Evolutionary conservation across 1,140 invertebrate species (phyloP).

Genomic region (Phortica variegata): DNA sequence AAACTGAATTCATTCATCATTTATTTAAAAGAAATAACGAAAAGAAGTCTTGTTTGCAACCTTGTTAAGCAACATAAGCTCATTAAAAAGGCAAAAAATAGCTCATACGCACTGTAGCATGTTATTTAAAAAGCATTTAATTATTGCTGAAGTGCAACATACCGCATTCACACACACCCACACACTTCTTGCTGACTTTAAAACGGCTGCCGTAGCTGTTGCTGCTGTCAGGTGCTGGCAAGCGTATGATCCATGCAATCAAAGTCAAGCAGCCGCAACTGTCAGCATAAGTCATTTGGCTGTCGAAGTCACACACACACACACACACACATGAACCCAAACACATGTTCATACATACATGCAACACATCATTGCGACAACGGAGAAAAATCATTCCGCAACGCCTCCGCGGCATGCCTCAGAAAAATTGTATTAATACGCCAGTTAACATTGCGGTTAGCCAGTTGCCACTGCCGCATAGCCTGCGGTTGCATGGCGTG

Average conservation of each 20-base stretch:
- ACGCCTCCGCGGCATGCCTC: no score
- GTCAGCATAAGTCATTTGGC: constrained; percentile 26
- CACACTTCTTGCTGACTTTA: background rate
- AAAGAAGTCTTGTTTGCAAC: no score
- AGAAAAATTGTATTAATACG: constrained; percentile 44
- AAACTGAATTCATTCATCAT: no score
- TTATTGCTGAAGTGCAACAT: constrained; percentile 27
- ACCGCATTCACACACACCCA: constrained; percentile 8
- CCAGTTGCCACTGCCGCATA: constrained; percentile 22
- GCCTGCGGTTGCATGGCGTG: constrained; percentile 16
- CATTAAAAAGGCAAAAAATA: no score
- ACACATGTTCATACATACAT: no score
- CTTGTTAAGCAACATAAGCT: no score
- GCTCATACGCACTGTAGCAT: constrained; percentile 17
- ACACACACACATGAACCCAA: background rate
- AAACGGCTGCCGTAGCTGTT: background rate
- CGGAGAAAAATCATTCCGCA: no score
- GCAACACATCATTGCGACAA: no score
- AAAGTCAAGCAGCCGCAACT: constrained; percentile 43
- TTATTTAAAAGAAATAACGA: no score
- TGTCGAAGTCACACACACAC: constrained; percentile 4
- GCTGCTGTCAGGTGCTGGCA: background rate
- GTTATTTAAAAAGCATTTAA: constrained; percentile 23
- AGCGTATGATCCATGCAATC: constrained; percentile 28
- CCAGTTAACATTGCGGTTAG: constrained; percentile 47